Conservation (phyloP, 2,113 vertebrate species). For the Bettongia penicillata region DNA sequence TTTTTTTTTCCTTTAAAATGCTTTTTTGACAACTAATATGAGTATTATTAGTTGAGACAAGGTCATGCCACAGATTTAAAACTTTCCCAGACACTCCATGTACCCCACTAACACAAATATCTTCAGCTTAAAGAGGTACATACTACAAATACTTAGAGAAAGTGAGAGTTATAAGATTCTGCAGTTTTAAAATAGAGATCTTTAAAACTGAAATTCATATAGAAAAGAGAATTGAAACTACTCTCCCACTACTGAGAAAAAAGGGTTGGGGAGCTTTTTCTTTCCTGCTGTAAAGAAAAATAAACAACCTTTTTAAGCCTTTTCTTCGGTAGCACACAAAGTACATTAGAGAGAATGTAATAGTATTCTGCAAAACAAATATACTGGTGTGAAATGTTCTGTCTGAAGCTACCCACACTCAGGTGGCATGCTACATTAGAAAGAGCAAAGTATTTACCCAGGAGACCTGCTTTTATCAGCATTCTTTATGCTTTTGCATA, state of each 20-base stretch:
- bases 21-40: not conserved
- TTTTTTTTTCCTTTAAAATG: not conserved
- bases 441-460: not conserved
- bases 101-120: not conserved
- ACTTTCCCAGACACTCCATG: not conserved
- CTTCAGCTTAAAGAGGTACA: not conserved
- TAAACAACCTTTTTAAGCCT: not conserved
- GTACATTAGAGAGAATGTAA: not conserved
- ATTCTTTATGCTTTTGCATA: not conserved
- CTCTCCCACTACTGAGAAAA: not conserved
- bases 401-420: not conserved
- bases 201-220: not conserved
- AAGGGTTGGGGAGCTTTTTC: not conserved
- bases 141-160: not conserved
- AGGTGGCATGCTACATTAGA: not conserved
- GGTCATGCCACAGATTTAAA: not conserved
- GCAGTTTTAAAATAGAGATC: not conserved
- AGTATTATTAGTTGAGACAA: not conserved
- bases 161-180: not conserved
- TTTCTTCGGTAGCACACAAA: not conserved
- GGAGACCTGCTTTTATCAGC: not conserved
- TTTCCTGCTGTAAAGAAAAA: not conserved
- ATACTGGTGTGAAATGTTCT: not conserved
- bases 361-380: not conserved
- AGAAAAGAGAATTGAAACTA: not conserved